Conservation (phyloP, 2,113 vertebrate genomes). For the Protobothrops flavoviridis region DNA sequence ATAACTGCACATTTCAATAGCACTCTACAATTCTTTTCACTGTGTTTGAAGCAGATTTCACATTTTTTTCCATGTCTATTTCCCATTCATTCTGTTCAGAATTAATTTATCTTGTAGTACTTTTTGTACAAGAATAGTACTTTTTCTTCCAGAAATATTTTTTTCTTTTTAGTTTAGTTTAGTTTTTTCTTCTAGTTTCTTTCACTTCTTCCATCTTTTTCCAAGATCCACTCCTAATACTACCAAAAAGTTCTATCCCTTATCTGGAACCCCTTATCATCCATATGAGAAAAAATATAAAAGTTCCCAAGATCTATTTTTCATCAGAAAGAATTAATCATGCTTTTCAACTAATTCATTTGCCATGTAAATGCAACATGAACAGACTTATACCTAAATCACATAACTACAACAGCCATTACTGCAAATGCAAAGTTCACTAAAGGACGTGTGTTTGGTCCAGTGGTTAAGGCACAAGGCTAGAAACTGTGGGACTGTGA, state of each 20-base stretch:
- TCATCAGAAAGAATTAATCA: background rate
- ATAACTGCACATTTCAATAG: background rate
- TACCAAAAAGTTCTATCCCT: background rate
- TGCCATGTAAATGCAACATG: background rate
- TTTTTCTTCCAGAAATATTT: background rate
- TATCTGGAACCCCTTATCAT: background rate
- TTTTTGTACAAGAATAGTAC: background rate
- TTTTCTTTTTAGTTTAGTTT: too few relatives aligned
- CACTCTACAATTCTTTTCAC: background rate
- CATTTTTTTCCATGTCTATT: background rate
- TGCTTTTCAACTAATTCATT: background rate
- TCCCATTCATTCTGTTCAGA: background rate
- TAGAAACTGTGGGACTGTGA: too few relatives aligned
- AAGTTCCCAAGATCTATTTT: background rate
- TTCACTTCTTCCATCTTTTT: too few relatives aligned
- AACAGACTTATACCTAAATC: background rate
- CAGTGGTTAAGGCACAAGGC: too few relatives aligned
- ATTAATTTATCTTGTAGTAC: background rate
- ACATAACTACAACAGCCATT: background rate
- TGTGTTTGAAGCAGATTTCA: background rate
- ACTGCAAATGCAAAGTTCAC: background rate
- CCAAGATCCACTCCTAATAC: background rate
- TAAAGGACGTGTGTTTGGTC: background rate
- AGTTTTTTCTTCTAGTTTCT: too few relatives aligned
- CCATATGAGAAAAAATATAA: background rate